Evolutionary conservation across 2,888 invertebrate genomes (phyloP).

Genomic region (Sylvicola cinctus): DNA sequence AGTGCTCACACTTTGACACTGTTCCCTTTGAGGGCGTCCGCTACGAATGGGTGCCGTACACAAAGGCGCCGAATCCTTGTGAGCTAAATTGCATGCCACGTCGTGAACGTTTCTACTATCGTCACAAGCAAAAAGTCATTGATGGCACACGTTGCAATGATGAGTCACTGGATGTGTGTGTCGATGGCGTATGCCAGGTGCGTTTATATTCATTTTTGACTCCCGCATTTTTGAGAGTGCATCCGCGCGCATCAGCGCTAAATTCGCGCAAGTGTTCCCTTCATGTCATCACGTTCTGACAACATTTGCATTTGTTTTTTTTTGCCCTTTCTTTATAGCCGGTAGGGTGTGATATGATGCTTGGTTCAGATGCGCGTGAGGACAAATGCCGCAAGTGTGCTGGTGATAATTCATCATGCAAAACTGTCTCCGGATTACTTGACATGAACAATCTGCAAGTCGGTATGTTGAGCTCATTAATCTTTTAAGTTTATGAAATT

Average conservation of each 20-base stretch:
- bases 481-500: not conserved
- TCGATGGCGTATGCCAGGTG: constrained; percentile 77
- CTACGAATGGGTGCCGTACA: constrained; percentile 79
- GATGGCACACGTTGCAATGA: constrained; percentile 72
- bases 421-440: constrained; percentile 50
- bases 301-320: constrained; percentile 10
- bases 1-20: constrained; percentile 71
- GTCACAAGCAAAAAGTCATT: constrained; percentile 57
- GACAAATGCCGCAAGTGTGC: constrained; percentile 84
- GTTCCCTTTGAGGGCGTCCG: constrained; percentile 60
- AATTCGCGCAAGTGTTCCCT: not conserved
- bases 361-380: constrained; percentile 69
- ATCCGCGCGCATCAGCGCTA: not conserved
- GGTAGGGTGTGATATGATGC: constrained; percentile 87
- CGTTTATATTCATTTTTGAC: too few species aligned
- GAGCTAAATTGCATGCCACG: constrained; percentile 90
- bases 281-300: not conserved
- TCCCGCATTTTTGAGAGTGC: too few species aligned
- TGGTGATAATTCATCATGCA: constrained; percentile 78
- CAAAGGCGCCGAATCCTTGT: constrained; percentile 73
- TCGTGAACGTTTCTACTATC: constrained; percentile 77
- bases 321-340: constrained; percentile 38
- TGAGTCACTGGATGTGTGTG: constrained; percentile 77
- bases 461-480: constrained; percentile 29
- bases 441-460: constrained; percentile 50